A percentile compares a stretch with the other conserved stretches of the same genome.
phyloP scores from a whole-genome alignment of 2,113 vertebrate genomes.

The Morone saxatilis region DNA sequence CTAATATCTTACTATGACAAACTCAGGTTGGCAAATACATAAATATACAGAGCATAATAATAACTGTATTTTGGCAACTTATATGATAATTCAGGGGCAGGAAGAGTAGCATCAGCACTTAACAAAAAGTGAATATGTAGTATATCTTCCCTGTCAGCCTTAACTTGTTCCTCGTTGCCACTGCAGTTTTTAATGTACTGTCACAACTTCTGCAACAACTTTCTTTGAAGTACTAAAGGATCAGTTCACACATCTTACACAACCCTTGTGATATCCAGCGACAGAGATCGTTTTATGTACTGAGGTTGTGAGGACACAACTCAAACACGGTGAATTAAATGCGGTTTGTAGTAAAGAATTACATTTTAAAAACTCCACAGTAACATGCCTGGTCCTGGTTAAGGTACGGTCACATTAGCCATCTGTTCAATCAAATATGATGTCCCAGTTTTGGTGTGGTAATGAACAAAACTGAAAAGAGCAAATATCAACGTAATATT shows the following conservation, averaged over 20 bases:
- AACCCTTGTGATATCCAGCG: neutral
- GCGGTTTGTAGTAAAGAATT: neutral
- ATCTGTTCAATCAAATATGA: neutral
- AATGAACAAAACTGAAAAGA: neutral
- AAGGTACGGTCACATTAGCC: conserved; percentile 1
- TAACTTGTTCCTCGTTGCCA: neutral
- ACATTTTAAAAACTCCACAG: too few relatives aligned
- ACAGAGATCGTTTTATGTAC: conserved; percentile 2
- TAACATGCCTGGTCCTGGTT: neutral
- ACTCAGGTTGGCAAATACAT: conserved; percentile 43
- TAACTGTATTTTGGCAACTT: conserved; percentile 44
- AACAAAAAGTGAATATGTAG: conserved; percentile 20
- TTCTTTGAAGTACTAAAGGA: conserved; percentile 13
- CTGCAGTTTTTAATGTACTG: neutral
- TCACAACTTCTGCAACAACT: conserved; percentile 1
- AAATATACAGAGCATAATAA: conserved; percentile 58
- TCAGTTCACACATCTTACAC: conserved; percentile 11
- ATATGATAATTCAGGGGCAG: neutral
- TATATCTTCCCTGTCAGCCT: conserved; percentile 17
- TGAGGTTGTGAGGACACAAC: neutral
- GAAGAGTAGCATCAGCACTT: conserved; percentile 28
- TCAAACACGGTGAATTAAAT: neutral
- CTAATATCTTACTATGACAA: conserved; percentile 55
- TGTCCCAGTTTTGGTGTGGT: neutral
- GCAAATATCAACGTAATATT: neutral